Evolutionary conservation across 2,888 invertebrate genomes (phyloP).

Genomic region (Hypomecis atomaria): DNA sequence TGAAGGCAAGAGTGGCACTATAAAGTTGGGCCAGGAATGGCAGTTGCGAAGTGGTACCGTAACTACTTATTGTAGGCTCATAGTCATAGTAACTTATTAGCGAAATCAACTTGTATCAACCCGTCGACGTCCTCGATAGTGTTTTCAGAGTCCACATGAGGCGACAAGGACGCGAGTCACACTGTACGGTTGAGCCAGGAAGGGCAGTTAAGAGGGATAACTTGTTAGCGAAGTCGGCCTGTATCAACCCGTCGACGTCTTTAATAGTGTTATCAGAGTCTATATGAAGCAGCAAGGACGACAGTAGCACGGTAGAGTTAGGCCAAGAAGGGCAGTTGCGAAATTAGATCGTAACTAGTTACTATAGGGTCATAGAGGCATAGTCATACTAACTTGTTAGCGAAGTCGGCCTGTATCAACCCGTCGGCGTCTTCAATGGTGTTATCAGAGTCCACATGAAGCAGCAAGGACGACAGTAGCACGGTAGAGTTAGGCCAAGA

Average conservation of each 20-base stretch:
- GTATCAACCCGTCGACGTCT: no score
- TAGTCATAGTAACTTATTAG: constrained; percentile 88
- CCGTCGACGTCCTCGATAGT: constrained; percentile 95
- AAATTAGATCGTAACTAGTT: no score
- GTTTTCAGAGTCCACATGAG: constrained; percentile 90
- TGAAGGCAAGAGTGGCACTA: no score
- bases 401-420: constrained; percentile 97
- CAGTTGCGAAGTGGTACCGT: no score
- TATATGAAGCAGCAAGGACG: no score
- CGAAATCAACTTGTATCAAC: constrained; percentile 97
- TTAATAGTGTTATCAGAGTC: no score
- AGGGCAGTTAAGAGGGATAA: constrained; percentile 88
- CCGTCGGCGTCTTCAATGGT: constrained; percentile 95
- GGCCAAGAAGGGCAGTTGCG: no score
- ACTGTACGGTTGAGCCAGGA: constrained; percentile 86
- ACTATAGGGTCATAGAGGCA: no score
- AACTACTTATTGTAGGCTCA: no score
- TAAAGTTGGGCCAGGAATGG: no score
- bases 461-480: constrained; percentile 83
- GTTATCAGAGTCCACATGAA: constrained; percentile 90
- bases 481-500: constrained; percentile 86
- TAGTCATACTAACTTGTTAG: constrained; percentile 88
- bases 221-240: no score
- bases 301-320: no score
- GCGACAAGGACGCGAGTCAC: constrained; percentile 83